Evolutionary conservation across 2,113 vertebrate genomes (phyloP).

Genomic region (Cinclus mexicanus): DNA sequence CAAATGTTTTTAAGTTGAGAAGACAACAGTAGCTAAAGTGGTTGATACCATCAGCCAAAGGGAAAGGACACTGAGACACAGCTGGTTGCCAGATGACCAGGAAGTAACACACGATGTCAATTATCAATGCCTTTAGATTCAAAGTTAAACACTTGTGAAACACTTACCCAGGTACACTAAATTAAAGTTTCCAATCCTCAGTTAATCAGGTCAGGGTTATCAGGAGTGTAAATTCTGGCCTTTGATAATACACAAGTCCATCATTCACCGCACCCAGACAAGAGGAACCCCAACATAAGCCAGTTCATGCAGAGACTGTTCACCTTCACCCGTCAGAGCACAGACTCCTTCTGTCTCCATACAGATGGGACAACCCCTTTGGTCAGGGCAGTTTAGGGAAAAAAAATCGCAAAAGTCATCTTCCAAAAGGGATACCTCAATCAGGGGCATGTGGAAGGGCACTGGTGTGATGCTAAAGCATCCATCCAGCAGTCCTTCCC

Average conservation of each 20-base stretch:
- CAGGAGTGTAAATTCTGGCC: not conserved
- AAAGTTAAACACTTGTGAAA: not conserved
- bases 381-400: not conserved
- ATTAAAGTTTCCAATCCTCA: not conserved
- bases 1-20: not conserved
- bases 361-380: rapidly evolving
- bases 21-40: not conserved
- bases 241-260: not conserved
- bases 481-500: not conserved
- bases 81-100: not conserved
- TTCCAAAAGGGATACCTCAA: rapidly evolving
- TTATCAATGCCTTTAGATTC: not conserved
- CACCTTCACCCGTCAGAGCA: not conserved
- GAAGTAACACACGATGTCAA: not conserved
- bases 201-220: not conserved
- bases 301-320: rapidly evolving
- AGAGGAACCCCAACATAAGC: rapidly evolving
- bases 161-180: not conserved
- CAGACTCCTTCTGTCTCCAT: no score
- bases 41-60: not conserved
- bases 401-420: not conserved
- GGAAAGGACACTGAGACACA: not conserved
- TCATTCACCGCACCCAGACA: not conserved
- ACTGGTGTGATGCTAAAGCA: not conserved
- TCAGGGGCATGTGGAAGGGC: rapidly evolving